These are phyloP conservation scores for Galerucella nymphaeae DNA, from an alignment of 2,888 invertebrate genomes.

Conservation along the genomic window DNA sequence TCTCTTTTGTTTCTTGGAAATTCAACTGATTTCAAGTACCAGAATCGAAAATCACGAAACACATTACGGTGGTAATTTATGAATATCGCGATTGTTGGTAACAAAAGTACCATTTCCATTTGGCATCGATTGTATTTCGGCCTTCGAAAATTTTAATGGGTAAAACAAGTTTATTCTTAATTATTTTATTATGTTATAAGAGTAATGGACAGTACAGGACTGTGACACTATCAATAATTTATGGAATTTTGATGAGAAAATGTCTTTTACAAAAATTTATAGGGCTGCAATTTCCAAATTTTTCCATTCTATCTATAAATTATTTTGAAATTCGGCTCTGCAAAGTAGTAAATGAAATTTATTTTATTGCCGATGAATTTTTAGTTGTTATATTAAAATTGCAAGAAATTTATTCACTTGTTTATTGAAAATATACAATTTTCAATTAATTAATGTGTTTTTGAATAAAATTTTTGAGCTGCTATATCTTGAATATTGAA, in stretches of 20 bases:
- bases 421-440: conserved; percentile 18
- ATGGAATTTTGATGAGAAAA: too few relatives aligned
- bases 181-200: conserved; percentile 41
- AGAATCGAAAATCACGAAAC: conserved; percentile 38
- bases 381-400: conserved; percentile 10
- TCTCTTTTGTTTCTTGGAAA: conserved; percentile 36
- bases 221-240: too few relatives aligned
- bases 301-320: too few relatives aligned
- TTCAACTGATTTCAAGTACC: conserved; percentile 24
- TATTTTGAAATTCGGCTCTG: not conserved
- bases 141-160: conserved; percentile 44
- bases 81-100: conserved; percentile 40
- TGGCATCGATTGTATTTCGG: conserved; percentile 40
- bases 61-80: conserved; percentile 47
- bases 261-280: too few relatives aligned
- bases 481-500: conserved; percentile 1
- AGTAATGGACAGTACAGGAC: conserved; percentile 16
- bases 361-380: conserved; percentile 24
- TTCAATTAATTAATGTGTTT: conserved; percentile 1
- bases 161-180: conserved; percentile 44
- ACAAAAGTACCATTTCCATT: conserved; percentile 43
- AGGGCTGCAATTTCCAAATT: too few relatives aligned
- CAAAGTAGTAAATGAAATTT: not conserved
- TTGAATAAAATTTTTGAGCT: not conserved
- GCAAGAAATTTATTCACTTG: conserved; percentile 29